Evolutionary conservation across 2,888 invertebrate species (phyloP).

Genomic region (Lypha dubia): DNA sequence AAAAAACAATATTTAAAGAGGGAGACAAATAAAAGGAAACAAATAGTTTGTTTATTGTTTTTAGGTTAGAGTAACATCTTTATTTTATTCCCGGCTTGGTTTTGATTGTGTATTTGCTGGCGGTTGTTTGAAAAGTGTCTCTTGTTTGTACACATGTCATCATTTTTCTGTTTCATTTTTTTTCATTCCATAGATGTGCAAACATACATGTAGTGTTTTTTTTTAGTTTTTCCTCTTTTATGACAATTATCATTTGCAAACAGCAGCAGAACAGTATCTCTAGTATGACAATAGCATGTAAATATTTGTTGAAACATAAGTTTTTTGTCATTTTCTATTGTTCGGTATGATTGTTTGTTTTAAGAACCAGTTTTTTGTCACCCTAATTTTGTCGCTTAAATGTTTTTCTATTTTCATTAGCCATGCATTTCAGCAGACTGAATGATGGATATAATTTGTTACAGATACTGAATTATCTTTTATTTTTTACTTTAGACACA

Average conservation of each 20-base stretch:
- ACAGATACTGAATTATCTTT: constrained; percentile 33
- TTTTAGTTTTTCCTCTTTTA: constrained; percentile 45
- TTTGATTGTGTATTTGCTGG: constrained; percentile 52
- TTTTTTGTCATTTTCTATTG: constrained; percentile 65
- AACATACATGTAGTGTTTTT: constrained; percentile 33
- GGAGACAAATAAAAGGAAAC: constrained; percentile 26
- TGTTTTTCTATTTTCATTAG: constrained; percentile 52
- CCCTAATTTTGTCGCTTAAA: constrained; percentile 53
- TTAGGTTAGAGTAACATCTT: constrained; percentile 59
- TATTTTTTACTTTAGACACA: too few relatives aligned
- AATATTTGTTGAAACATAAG: constrained; percentile 70
- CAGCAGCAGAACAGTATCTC: constrained; percentile 8
- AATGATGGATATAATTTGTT: constrained; percentile 59
- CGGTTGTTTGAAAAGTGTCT: constrained; percentile 64
- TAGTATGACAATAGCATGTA: constrained; percentile 58
- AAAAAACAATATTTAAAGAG: constrained; percentile 58
- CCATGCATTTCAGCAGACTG: constrained; percentile 46
- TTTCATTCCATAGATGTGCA: constrained; percentile 5
- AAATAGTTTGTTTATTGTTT: constrained; percentile 57
- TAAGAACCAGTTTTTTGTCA: constrained; percentile 69
- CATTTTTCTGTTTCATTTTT: constrained; percentile 53
- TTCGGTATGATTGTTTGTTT: constrained; percentile 43
- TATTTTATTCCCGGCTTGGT: constrained; percentile 36
- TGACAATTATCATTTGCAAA: constrained; percentile 64
- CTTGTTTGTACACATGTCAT: constrained; percentile 71